phyloP scores from a whole-genome alignment of 2,888 invertebrate genomes.

The Anthoptus insignis region DNA sequence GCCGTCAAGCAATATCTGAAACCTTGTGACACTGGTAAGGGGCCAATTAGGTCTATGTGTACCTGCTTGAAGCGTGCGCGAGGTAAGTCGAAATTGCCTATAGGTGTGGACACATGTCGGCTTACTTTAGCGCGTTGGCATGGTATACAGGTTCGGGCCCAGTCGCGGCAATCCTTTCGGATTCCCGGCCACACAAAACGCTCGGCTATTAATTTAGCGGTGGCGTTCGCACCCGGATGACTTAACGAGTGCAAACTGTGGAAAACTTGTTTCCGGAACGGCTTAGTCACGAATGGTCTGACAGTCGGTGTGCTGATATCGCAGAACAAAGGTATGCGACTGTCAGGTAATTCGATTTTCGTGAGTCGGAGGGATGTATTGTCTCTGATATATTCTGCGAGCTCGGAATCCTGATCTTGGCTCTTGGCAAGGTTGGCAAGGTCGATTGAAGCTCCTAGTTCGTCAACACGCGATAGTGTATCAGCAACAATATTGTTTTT shows the following conservation, averaged over 20 bases:
- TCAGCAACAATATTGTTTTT: conserved; percentile 56
- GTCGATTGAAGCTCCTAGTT: background rate
- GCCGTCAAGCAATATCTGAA: conserved; percentile 59
- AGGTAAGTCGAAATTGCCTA: conserved; percentile 44
- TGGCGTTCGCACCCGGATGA: conserved; percentile 19
- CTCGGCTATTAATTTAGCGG: conserved; percentile 50
- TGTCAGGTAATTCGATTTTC: conserved; percentile 37
- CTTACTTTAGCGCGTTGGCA: conserved; percentile 60
- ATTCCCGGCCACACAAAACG: conserved; percentile 58
- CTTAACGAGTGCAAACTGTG: conserved; percentile 28
- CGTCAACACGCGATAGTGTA: conserved; percentile 52
- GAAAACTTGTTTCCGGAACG: conserved; percentile 46
- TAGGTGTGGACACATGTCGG: conserved; percentile 52
- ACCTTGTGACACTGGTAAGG: conserved; percentile 57
- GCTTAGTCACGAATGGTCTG: conserved; percentile 48
- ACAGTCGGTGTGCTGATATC: conserved; percentile 46
- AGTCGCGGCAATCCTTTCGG: conserved; percentile 54
- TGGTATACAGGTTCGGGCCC: conserved; percentile 49
- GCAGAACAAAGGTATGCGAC: conserved; percentile 46
- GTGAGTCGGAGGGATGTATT: conserved; percentile 45
- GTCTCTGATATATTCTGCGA: conserved; percentile 3
- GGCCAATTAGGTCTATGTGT: conserved; percentile 71
- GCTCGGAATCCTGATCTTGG: conserved; percentile 39
- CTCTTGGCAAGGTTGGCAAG: conserved; percentile 20
- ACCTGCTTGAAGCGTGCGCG: conserved; percentile 57